Base-by-base conservation (phyloP, 2,113 vertebrate species). In the Toxostoma redivivum region DNA sequence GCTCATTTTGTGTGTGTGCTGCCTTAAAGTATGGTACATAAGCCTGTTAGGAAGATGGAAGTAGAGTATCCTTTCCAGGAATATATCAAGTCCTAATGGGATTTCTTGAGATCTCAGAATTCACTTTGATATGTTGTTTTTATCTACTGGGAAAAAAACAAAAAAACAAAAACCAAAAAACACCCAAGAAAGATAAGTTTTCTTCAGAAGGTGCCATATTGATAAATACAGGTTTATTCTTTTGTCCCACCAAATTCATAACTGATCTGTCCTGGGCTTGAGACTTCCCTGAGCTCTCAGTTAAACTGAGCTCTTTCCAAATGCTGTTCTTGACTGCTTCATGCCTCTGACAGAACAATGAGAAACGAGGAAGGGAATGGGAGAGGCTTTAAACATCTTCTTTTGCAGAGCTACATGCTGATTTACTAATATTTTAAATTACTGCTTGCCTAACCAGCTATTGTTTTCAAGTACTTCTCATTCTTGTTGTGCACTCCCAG, bases 381-480 rank as follows among this genome's bases (percentile, higher is more conserved):
- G 28, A 53, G 47, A 80, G 22, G 45, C 57, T 87, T 22, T 27
- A 74, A 54, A n/a, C 24, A 30, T 48, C 28, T 8, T 64, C 10
- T 57, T 22, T 47, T 66, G 60, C 70, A 50, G n/a, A 48, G 28
- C 51, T 44, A 71, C 72, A 85, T 51, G 70, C 65, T 72, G 74
- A 33, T 85, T 84, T 64, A 48, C 78, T 85, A 89, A 81, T 81
- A 76, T 72, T 95, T 92, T 72, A 53, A 83, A 84, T 25, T 69
- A 50, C n/a, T 88, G 31, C 62, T 81, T 0, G 2, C 60, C 54
- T 84, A 85, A 64, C 10, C 44, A 71, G 65, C 57, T n/a, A 38
- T 79, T 91, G 47, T 87, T 87, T 81, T 48, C 69, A 79, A 81
- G 84, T 58, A 23, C 24, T 48, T 64, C 44, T 51, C 35, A 81